A percentile compares a stretch with the other conserved stretches of the same genome.
Evolutionary conservation across 2,113 vertebrate genomes (phyloP).

Genomic region (Mustela nigripes): DNA sequence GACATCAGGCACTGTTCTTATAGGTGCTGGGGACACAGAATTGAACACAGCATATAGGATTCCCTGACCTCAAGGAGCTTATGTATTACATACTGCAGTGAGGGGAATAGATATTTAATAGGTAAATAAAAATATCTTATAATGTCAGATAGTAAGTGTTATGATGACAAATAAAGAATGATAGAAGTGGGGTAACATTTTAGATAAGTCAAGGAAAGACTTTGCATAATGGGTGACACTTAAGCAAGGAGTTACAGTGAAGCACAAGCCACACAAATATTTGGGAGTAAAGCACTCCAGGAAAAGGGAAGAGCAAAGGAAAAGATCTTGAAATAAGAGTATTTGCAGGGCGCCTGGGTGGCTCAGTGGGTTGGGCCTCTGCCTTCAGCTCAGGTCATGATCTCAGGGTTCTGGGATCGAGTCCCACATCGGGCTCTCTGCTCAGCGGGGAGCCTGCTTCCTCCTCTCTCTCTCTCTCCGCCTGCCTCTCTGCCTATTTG

Average conservation of each 20-base stretch:
- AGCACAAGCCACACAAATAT: background rate
- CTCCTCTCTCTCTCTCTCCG: no score
- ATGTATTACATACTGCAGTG: background rate
- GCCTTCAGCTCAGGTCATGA: no score
- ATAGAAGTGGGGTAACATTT: background rate
- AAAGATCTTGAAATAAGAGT: background rate
- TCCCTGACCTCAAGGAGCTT: background rate
- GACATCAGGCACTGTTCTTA: background rate
- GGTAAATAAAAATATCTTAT: background rate
- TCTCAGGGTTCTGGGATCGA: no score
- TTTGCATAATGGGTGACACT: background rate
- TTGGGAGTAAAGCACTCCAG: background rate
- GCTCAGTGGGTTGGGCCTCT: no score
- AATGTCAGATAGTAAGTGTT: background rate
- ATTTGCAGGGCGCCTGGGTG: no score
- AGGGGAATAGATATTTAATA: background rate
- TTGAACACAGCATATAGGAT: background rate
- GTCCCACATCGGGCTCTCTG: no score
- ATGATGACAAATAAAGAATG: background rate
- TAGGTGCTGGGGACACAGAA: background rate
- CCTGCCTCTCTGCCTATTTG: no score
- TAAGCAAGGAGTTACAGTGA: background rate
- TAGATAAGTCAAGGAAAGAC: background rate
- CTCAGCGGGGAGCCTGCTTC: no score
- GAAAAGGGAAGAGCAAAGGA: background rate